These are phyloP conservation scores for Coregonus sp. DNA, from an alignment of 2,797 vertebrate species.

Conservation along the genomic window DNA sequence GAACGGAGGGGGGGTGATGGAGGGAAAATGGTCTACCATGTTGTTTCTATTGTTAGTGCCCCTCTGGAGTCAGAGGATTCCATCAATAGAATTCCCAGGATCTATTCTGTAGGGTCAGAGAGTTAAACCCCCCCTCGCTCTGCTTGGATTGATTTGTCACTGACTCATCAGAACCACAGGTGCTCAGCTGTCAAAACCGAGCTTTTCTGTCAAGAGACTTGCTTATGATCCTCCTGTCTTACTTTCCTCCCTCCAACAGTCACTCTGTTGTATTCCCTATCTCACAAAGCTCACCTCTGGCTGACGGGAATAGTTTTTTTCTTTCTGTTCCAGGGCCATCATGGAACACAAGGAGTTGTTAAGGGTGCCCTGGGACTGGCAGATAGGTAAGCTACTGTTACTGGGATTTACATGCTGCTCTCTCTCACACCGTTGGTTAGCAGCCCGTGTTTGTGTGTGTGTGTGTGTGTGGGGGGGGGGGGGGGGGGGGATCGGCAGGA, in stretches of 20 bases:
- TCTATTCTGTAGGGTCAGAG: conserved; percentile 10
- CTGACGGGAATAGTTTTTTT: conserved; percentile 21
- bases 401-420: background rate
- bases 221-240: background rate
- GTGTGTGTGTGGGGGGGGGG: background rate
- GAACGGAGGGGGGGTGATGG: background rate
- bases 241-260: background rate
- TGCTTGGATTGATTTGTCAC: conserved; percentile 14
- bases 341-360: conserved; percentile 96
- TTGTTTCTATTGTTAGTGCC: background rate
- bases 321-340: conserved; percentile 82
- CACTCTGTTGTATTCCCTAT: background rate
- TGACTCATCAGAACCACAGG: background rate
- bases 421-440: background rate
- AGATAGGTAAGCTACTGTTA: conserved; percentile 84
- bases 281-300: background rate
- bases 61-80: background rate
- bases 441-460: too few relatives aligned
- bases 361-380: conserved; percentile 95
- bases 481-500: background rate
- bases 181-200: conserved; percentile 11
- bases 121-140: conserved; percentile 4
- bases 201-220: background rate
- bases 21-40: background rate
- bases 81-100: conserved; percentile 17